Evolutionary conservation across 2,113 vertebrate species (phyloP), one percentile per base, ranked within the genome.

Genomic region (Sinosuthora webbiana): DNA sequence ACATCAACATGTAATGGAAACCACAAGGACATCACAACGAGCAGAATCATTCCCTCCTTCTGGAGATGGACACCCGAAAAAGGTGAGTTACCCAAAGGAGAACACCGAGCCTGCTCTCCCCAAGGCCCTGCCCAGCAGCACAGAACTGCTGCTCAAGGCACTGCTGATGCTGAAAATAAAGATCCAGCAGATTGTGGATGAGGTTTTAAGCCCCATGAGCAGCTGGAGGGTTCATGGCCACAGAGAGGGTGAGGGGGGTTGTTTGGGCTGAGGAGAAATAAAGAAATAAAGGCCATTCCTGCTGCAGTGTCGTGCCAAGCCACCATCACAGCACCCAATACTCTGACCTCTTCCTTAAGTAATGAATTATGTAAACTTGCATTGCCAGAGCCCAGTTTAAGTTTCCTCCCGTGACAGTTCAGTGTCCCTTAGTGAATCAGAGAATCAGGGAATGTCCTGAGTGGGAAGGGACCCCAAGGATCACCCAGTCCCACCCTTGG

Each of bases 341-440:
- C 93, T 94, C 64, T 94, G 96, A 96, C 86, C 96, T 84, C 79
- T 69, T 59, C 93, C 83, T 94, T 62, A 8, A 81, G 84, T 15
- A 52, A 95, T 92, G 69, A 67, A 90, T 96, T 95, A 92, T 62
- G 85, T 73, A 97, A 57, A 94, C 31, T 44, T 10, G 30, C 79
- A 39, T 44, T 21, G 77, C 56, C 50, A 83, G 59, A 47, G 79
- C 47, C 63, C 62, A 67, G 94, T 79, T 93, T 91, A 49, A 93
- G 82, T 93, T 97, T 96, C 94, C 55, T 93, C 33, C 42, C 19
- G 1, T 16, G 57, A 35, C 83, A 71, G 25, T 30, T 79, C 28
- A 28, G 59, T 0, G 4, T 60, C 45, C 83, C 67, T 13, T 2
- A 31, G 45, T 24, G 45, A 50, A 56, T 49, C 49, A 69, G 2